A percentile compares a stretch with the other conserved stretches of the same genome.
Conservation (phyloP, 1,140 invertebrate species). For the Plectrocnemia conspersa region DNA sequence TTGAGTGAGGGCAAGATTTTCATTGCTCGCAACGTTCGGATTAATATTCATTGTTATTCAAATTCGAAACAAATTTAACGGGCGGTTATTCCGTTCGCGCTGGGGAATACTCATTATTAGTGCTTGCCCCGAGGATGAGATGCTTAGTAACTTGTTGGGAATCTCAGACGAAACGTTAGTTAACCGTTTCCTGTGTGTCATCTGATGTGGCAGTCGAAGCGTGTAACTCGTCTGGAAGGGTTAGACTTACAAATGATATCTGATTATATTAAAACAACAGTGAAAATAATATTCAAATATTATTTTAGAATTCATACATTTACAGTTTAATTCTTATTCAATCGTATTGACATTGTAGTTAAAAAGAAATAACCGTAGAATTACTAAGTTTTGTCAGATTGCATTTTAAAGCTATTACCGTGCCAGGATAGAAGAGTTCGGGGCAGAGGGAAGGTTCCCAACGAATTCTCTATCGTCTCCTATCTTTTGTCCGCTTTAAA, state of each 20-base stretch:
- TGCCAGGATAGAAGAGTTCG: no score
- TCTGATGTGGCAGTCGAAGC: constrained; percentile 15
- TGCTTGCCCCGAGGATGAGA: constrained; percentile 2
- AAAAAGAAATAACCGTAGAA: no score
- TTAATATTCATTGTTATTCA: constrained; percentile 36
- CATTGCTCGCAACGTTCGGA: constrained; percentile 20
- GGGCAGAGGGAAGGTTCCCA: constrained; percentile 8
- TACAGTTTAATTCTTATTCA: no score
- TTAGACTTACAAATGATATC: no score
- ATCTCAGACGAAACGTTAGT: constrained; percentile 29
- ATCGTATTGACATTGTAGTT: no score
- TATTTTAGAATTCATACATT: no score
- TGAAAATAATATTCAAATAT: no score
- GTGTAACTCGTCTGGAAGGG: constrained; percentile 15
- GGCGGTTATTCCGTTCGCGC: constrained; percentile 23
- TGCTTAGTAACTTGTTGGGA: background rate
- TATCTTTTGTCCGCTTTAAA: constrained; percentile 2
- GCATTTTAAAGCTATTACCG: no score
- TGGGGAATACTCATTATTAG: constrained; percentile 12
- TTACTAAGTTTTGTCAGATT: no score
- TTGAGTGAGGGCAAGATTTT: no score
- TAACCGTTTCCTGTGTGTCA: constrained; percentile 28
- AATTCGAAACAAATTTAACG: constrained; percentile 33
- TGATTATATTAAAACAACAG: no score
- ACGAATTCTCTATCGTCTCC: constrained; percentile 1